Conservation (phyloP, 1,140 invertebrate species). For the Acromyrmex charruanus region DNA sequence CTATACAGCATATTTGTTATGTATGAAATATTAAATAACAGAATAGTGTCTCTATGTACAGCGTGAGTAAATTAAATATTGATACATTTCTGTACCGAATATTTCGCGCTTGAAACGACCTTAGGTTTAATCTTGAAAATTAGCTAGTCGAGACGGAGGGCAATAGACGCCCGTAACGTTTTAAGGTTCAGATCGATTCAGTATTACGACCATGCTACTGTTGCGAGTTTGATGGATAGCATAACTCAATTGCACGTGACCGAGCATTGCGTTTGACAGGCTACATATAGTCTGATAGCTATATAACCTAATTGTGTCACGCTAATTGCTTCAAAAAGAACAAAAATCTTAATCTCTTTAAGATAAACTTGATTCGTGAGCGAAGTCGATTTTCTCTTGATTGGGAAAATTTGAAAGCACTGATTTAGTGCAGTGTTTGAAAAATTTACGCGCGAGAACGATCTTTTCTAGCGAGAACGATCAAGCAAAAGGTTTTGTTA, state of each 20-base stretch:
- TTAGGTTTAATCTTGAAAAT: constrained; percentile 18
- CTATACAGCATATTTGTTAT: not conserved
- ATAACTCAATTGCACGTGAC: constrained; percentile 50
- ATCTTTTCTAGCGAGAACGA: not conserved
- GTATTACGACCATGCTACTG: constrained; percentile 12
- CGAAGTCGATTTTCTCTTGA: constrained; percentile 10
- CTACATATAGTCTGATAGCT: constrained; percentile 18
- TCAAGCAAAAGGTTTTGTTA: not conserved
- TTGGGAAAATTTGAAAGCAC: not conserved
- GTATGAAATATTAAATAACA: not conserved
- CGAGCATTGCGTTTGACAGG: constrained; percentile 45
- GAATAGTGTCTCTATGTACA: not conserved
- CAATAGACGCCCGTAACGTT: not conserved
- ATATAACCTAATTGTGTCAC: not conserved
- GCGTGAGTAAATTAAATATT: not conserved
- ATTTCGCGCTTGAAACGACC: not conserved
- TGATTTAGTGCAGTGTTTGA: not conserved
- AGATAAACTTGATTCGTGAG: not conserved
- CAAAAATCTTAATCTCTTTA: constrained; percentile 17
- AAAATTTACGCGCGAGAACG: not conserved
- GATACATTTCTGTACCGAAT: not conserved
- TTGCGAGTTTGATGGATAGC: constrained; percentile 53
- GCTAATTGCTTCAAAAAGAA: constrained; percentile 41
- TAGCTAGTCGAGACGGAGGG: not conserved
- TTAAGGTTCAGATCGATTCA: constrained; percentile 32